Evolutionary conservation across 2,113 vertebrate species (phyloP).

Genomic region (Microcebus griseorufus): DNA sequence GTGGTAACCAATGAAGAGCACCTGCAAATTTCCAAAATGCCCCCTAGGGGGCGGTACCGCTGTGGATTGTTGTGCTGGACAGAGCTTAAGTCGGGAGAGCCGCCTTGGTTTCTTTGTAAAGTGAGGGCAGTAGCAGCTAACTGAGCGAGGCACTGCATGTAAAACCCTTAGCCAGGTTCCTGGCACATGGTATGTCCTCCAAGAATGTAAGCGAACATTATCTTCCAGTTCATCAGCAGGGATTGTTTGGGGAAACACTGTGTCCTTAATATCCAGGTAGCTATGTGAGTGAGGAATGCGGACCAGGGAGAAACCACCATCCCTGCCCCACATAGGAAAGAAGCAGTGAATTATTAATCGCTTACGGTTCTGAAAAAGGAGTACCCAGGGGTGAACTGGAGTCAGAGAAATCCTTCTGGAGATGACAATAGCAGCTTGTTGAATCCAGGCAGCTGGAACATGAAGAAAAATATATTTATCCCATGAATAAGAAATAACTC

Average conservation of each 20-base stretch:
- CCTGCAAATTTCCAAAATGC: background rate
- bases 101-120: conserved; percentile 20
- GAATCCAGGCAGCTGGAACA: conserved; percentile 41
- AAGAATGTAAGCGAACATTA: conserved; percentile 9
- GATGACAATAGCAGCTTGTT: conserved; percentile 18
- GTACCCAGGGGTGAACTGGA: background rate
- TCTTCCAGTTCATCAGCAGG: background rate
- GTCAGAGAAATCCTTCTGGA: conserved; percentile 45
- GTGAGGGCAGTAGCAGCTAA: background rate
- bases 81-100: background rate
- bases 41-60: conserved; percentile 52
- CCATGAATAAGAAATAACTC: conserved; percentile 49
- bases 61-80: background rate
- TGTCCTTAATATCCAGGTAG: background rate
- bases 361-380: conserved; percentile 3
- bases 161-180: conserved; percentile 32
- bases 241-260: background rate
- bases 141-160: background rate
- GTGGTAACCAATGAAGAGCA: background rate
- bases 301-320: background rate
- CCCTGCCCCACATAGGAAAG: conserved; percentile 20
- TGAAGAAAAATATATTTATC: conserved; percentile 58
- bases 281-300: background rate
- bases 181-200: background rate
- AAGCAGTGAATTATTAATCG: conserved; percentile 55